Conservation (phyloP, 2,888 invertebrate genomes). For the Folsomia manolachei region DNA sequence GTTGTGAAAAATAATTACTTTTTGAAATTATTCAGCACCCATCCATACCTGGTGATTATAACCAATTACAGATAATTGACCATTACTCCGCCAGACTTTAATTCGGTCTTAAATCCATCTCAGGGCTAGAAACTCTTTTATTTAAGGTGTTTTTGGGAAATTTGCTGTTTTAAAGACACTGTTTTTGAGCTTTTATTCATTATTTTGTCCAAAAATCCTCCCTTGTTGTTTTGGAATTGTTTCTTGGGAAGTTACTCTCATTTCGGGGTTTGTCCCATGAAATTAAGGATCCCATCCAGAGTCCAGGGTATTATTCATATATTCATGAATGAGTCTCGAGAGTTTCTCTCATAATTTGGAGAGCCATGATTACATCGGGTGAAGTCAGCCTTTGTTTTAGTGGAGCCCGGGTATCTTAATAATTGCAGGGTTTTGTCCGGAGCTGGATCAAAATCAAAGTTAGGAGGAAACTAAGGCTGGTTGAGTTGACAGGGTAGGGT, state of each 20-base stretch:
- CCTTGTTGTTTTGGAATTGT: no score
- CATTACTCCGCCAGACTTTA: neutral
- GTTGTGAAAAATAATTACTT: neutral
- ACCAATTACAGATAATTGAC: neutral
- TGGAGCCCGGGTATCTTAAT: neutral
- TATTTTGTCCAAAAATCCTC: no score
- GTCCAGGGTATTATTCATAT: neutral
- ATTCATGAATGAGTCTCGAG: neutral
- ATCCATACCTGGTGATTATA: neutral
- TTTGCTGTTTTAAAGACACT: no score
- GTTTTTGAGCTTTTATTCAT: no score
- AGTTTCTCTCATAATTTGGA: neutral
- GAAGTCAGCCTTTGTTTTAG: neutral
- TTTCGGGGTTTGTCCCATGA: no score
- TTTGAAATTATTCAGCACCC: neutral
- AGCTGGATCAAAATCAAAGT: no score
- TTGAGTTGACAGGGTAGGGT: neutral
- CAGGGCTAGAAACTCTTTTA: no score
- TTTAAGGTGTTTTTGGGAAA: no score
- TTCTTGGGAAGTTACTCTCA: no score
- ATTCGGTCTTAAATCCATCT: no score
- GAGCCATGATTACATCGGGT: neutral
- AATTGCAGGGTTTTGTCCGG: no score
- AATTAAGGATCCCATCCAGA: no score
- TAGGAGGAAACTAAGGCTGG: neutral